Base-by-base conservation (phyloP, 2,797 vertebrate genomes). In the Leuciscus waleckii region DNA sequence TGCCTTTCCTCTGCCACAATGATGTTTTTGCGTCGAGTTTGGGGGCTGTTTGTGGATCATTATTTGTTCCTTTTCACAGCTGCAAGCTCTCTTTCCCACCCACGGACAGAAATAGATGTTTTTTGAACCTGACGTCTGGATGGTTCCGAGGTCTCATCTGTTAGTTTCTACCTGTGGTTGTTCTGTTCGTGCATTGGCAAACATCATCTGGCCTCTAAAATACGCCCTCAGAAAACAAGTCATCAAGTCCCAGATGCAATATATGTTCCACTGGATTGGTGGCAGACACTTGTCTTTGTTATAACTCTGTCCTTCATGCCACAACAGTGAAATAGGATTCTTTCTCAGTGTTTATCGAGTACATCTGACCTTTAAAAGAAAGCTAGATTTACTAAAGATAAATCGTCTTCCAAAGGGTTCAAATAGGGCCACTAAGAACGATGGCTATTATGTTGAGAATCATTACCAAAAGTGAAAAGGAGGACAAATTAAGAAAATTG, bases 51-150 rank as follows among this genome's bases (percentile, higher is more conserved):
- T 73, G 67, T 75, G 84, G 73, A 92, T 92, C 85, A 91, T 92
- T 91, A 93, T 87, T 90, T 92, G 87, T 92, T 92, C 89, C n/a
- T 92, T 92, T 92, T 90, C 69, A 68, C 74, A 76, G 82, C 86
- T 85, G 26, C 65, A 56, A 61, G 67, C 26, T 67, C 86, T 89
- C 86, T 84, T 88, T 88, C 90, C 87, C 88, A 91, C 88, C 85
- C 68, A 89, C 91, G 87, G 87, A 90, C 58, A 84, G 81, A 91
- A 87, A 92, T 87, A 92, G 88, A 89, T 35, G 43, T 91, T 85
- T 90, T 90, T 91, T 90, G 70, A 93, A 92, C 84, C 88, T 76
- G 37, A 78, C 11, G 49, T 56, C 71, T 68, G 71, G 70, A 49
- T 54, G 21, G 51, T 67, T 54, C 51, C n/a, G 54, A 74, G 29